Conservation (phyloP, 2,888 invertebrate genomes). For the Machimus rusticus region DNA sequence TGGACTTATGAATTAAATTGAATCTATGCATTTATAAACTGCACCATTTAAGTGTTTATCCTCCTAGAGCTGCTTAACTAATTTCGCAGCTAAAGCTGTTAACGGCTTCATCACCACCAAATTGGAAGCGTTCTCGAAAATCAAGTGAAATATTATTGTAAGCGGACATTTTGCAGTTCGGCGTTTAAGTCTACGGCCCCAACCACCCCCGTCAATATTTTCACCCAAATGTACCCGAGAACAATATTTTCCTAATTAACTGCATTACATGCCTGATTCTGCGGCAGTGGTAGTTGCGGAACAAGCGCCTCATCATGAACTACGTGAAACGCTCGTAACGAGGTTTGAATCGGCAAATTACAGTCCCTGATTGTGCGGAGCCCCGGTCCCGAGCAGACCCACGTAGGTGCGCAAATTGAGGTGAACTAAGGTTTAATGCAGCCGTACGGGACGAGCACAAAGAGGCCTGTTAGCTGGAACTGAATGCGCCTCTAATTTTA, state of each 20-base stretch:
- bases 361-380: slow-evolving; percentile 52
- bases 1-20: neutral
- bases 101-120: neutral
- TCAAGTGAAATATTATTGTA: slow-evolving; percentile 20
- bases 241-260: slow-evolving; percentile 54
- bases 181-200: neutral
- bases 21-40: neutral
- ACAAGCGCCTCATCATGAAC: slow-evolving; percentile 52
- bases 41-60: neutral
- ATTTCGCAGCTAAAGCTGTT: neutral
- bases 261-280: slow-evolving; percentile 50
- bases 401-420: slow-evolving; percentile 49
- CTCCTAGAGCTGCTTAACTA: neutral
- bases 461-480: slow-evolving; percentile 38
- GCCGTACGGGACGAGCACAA: slow-evolving; percentile 42
- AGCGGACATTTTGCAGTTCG: slow-evolving; percentile 7
- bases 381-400: slow-evolving; percentile 36
- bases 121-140: neutral
- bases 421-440: slow-evolving; percentile 48
- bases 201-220: slow-evolving; percentile 1
- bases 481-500: slow-evolving; percentile 49
- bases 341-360: slow-evolving; percentile 55
- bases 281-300: slow-evolving; percentile 46
- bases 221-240: slow-evolving; percentile 48
- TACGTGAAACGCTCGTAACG: slow-evolving; percentile 54